Evolutionary conservation across 2,113 vertebrate genomes (phyloP), one percentile per base, ranked within the genome.

Genomic region (Camelus bactrianus): DNA sequence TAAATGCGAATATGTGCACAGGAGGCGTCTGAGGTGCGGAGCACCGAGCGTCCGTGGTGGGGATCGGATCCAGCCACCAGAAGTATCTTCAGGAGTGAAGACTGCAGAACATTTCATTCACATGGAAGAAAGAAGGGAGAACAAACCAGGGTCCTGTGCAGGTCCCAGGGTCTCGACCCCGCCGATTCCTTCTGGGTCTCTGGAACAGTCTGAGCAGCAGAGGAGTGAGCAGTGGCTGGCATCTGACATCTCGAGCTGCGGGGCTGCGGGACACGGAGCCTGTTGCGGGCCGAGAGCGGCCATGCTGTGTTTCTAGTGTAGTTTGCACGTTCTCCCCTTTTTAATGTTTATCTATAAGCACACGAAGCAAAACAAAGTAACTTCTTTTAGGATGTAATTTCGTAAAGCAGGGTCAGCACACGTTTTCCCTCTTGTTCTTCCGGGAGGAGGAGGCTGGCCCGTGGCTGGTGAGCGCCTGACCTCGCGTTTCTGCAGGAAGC

Each of bases 371-470:
- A 89, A 38, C 52, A 60, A 80, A 83, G 48, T 62, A 26, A 48
- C 67, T 90, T 81, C 62, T 70, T 11, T 77, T 64, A 19, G 19
- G 65, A 58, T 42, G 15, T 46, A 22, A 48, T 60, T 50, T 85
- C 54, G 54, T 13, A 26, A 58, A 38, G 54, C 32, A 46, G 11
- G 35, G 81, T 60, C 35, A 13, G 13, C 17, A 12, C 26, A 4
- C 15, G 0, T n/a, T 60, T 79, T 76, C 54, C 56, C 32, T 64
- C 50, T n/a, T 42, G n/a, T 89, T 82, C 22, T 17, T 58, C 56
- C 7, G 0, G 38, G 38, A 42, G 38, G 38, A 42, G 38, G 38
- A 3, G 38, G 12, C 58, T 30, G 17, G 8, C 5, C 48, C 17
- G 17, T 10, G 46, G 20, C n/a, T 60, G 38, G 9, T 54, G 64